Base-by-base conservation (phyloP, 1,140 invertebrate genomes). In the Drosophila orosa region DNA sequence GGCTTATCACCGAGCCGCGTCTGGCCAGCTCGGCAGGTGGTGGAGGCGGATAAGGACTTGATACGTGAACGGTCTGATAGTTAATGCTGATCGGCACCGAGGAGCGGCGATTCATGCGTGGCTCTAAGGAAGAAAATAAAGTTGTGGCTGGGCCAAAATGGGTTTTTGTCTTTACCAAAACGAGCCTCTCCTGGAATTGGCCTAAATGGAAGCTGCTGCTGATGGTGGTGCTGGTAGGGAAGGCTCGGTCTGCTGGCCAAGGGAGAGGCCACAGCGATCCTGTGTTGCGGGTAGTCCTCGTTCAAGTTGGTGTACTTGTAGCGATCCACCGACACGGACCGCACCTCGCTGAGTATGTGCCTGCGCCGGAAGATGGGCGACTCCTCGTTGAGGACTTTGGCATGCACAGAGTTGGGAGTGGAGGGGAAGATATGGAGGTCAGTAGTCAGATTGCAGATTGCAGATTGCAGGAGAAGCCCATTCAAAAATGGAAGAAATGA, bases 311-410 rank as follows among this genome's bases (percentile, higher is more conserved):
- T 48, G 35, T 69, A 63, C 50, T 74, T 90, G 47, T 57, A 87
- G 9, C 87, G 87, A 74, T 90, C 87, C 44, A 90, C 71, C 22
- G 87, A 90, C 13, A 76, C 50, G 37, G 87, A 78, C n/a, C 87
- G 87, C 9, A 35, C 80, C 19, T 90, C 85, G 40, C 54, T 44
- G 31, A 90, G 39, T n/a, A 69, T 52, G 35, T 87, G 85, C 52
- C 54, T 74, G 40, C 73, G 81, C 33, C 52, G 69, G 67, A 89
- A 33, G 25, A 74, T 25, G 1, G 66, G 39, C 9, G 62, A 48
- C 58, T 74, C 79, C 42, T 63, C 79, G 12, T 3, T 5, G 8
- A 31, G 19, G 9, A 58, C 61, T 76, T 66, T 22, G 29, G 19
- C 62, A 68, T 69, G 66, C 66, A 67, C 45, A 55, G 37, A 33